Base-by-base conservation (phyloP, 2,888 invertebrate genomes). In the Sturmia bella region DNA sequence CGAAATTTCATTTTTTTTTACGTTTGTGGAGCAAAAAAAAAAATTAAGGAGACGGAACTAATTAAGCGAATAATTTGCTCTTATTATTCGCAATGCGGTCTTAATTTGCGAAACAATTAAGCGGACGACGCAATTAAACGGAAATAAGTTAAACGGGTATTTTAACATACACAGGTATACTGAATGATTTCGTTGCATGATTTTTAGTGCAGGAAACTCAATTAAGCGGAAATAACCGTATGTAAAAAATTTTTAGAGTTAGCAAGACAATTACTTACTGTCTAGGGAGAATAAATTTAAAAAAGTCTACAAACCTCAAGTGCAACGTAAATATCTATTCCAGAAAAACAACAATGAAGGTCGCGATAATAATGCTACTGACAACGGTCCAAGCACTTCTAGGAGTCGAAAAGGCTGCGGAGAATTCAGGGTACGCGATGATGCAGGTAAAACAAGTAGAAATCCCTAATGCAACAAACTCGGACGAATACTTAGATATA, bases 271-370 rank as follows among this genome's bases (percentile, higher is more conserved):
- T n/a, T 37, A 75, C 19, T 48, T 75, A 21, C 13, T 68, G 6
- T 66, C 75, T 43, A 66, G 27, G 24, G 74, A 66, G 17, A 45
- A 24, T 43, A 75, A 75, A 39, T 75, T 74, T 48, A 57, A 21
- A 48, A 75, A 75, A 75, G 50, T 52, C 52, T 52, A 52, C 52
- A 52, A 52, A 52, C 17, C 48, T n/a, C 48, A 50, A 50, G 48
- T 50, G 21, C 17, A 52, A 52, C 52, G 52, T 24, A 52, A 52
- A 24, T 12, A 52, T 52, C 13, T 52, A 52, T 52, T 52, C 24
- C 52, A 21, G 52, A 24, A 52, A 52, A 24, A 52, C 52, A 52
- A 24, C 39, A 61, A 61, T 61, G 24, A 43, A 43, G 9, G 43
- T 61, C 59, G 37, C 11, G 32, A 27, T 56, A 45, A 45, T 45